Evolutionary conservation across 2,797 vertebrate species (phyloP), one percentile per base, ranked within the genome.

Genomic region (Sebastes flavidus): DNA sequence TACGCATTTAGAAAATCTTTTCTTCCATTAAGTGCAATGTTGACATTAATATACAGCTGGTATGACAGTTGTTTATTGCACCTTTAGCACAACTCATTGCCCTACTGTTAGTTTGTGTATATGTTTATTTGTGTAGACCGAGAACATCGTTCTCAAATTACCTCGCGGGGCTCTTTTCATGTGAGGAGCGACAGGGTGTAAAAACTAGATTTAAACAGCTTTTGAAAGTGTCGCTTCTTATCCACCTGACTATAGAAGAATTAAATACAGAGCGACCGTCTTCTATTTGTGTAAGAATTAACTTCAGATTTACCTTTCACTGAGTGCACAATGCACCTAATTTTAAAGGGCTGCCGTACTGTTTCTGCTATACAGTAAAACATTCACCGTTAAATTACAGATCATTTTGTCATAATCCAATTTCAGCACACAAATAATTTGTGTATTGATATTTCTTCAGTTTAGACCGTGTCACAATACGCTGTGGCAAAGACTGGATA

Each of bases 31-130:
- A 77, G 22, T 65, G 9, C 20, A 46, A 24, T 42, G 65, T 59
- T 65, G 63, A 82, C 63, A 66, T 71, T 20, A 22, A n/a, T 32
- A 13, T 59, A 36, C 58, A 62, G 65, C 59, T 67, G 34, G 14
- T 30, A 14, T 85, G 85, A 85, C 76, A 88, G 87, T 69, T 88
- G 72, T 89, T 89, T 85, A 80, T 71, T 56, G 76, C 56, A 85
- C 73, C 83, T 86, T 81, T 36, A 80, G 65, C 78, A 78, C 52
- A 56, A 55, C 27, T 78, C 46, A 52, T 60, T 81, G 72, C 60
- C 54, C 59, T n/a, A 22, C 56, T 68, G 75, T 78, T 77, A 63
- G 29, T 58, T 60, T 30, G 25, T 54, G 34, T 86, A 14, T 65
- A 72, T 83, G 69, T 84, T 86, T 85, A 84, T 84, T 84, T 86